Percentiles rank a stretch among this genome's conserved stretches.
These are phyloP conservation scores for Halichoerus grypus DNA, from an alignment of 2,113 vertebrate genomes.

Conservation along the genomic window DNA sequence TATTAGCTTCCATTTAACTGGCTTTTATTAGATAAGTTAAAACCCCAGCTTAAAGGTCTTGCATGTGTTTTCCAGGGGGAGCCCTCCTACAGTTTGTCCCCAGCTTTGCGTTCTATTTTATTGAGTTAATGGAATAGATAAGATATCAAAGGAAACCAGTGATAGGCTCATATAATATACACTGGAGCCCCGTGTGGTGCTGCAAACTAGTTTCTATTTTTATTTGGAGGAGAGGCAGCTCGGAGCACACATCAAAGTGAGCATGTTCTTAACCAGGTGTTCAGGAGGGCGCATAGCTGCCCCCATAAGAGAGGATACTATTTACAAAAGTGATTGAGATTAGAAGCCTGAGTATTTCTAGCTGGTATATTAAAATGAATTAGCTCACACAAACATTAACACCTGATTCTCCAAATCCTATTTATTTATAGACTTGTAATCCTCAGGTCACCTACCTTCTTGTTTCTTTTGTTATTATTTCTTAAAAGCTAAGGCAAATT, in stretches of 20 bases:
- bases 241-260: constrained; percentile 79
- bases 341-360: constrained; percentile 26
- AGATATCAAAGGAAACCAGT: constrained; percentile 83
- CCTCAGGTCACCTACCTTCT: constrained; percentile 73
- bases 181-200: constrained; percentile 77
- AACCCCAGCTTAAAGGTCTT: constrained; percentile 70
- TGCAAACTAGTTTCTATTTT: constrained; percentile 83
- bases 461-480: constrained; percentile 82
- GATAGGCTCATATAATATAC: constrained; percentile 83
- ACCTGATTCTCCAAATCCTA: constrained; percentile 81
- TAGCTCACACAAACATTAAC: constrained; percentile 75
- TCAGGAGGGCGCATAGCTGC: constrained; percentile 60
- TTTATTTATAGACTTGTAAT: constrained; percentile 78
- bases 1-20: constrained; percentile 84
- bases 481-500: constrained; percentile 80
- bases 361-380: constrained; percentile 74
- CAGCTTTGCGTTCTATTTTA: constrained; percentile 85
- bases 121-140: constrained; percentile 88
- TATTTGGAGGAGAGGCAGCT: constrained; percentile 78
- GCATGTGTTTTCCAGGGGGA: constrained; percentile 80
- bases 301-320: constrained; percentile 45
- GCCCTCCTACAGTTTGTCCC: constrained; percentile 83
- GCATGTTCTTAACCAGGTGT: constrained; percentile 80
- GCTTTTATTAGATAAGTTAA: constrained; percentile 76
- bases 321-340: constrained; percentile 70